Conservation (phyloP, 2,113 vertebrate genomes). For the Oncorhynchus keta region DNA sequence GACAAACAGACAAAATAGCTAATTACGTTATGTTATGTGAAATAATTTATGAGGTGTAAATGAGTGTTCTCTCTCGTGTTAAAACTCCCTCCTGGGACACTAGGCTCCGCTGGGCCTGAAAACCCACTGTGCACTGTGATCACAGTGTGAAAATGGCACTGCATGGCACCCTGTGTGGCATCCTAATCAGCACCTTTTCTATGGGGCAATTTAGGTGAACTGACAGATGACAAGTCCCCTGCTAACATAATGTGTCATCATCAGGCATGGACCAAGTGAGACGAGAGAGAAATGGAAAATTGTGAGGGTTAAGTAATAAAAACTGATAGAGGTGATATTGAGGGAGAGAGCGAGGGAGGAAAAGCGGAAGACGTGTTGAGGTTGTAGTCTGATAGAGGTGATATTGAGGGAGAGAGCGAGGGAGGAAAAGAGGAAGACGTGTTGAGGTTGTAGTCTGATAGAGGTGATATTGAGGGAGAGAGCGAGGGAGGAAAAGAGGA, state of each 20-base stretch:
- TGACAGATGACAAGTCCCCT: conserved; percentile 56
- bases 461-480: conserved; percentile 18
- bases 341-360: conserved; percentile 26
- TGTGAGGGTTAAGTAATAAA: too few relatives aligned
- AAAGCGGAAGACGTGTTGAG: conserved; percentile 22
- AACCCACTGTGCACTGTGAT: not conserved
- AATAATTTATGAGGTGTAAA: conserved; percentile 39
- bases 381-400: too few relatives aligned
- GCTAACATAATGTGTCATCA: conserved; percentile 54
- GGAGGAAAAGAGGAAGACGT: conserved; percentile 11
- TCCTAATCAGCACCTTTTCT: conserved; percentile 69
- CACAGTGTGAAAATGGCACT: conserved; percentile 50
- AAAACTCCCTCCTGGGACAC: conserved; percentile 18
- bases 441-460: conserved; percentile 15
- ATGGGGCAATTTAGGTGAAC: conserved; percentile 58
- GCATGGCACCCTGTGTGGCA: conserved; percentile 58
- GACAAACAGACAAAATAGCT: conserved; percentile 9
- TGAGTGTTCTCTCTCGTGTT: conserved; percentile 2
- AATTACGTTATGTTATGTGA: conserved; percentile 15
- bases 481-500: conserved; percentile 3
- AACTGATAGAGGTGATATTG: too few relatives aligned
- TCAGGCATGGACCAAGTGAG: conserved; percentile 47
- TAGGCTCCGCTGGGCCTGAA: conserved; percentile 12
- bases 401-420: conserved; percentile 22
- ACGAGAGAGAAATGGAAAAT: not conserved